Base-by-base conservation (phyloP, 2,888 invertebrate species). In the Cordylochernes scorpioides region DNA sequence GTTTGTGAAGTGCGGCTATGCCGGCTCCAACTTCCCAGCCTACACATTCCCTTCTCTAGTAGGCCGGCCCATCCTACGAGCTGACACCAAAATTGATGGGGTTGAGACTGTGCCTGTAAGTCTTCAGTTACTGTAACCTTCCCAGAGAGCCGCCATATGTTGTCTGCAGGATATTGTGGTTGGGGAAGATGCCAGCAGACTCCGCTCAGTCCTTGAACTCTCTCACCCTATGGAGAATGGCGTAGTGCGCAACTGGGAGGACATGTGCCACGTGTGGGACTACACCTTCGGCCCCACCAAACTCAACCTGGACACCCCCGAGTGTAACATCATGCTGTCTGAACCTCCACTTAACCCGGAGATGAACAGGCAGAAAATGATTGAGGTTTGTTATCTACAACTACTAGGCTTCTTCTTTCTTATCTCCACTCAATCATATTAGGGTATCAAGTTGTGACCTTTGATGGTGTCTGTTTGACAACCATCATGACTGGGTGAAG, bases 141-240 rank as follows among this genome's bases (percentile, higher is more conserved):
- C 2, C 8, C n/a, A 22, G 14, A 22, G 12, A 22, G 12, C 14
- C n/a, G n/a, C n/a, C n/a, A n/a, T n/a, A 25, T 18, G 27, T 39
- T 44, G 31, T 25, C 1, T 59, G 40, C 61, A 94, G 91, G 94
- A 97, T 55, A 64, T 97, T 48, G 94, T 97, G 91, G 75, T 99
- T 3, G 97, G 97, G 5, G 94, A 97, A 65, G 94, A 94, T 58
- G 94, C 94, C 2, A 88, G 88, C 33, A 74, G 84, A 48, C 62
- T 94, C 35, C 64, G 94, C 29, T 91, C 91, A 5, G 72, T 94
- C 67, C 59, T 97, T 36, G 94, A 97, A 60, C 78, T 94, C 41
- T 84, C 75, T 51, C 97, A 97, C 60, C 97, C 97, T 1, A 97
- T 97, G 97, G 91, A 97, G 55, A 97, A 99, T 65, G 97, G 97